phyloP scores from a whole-genome alignment of 2,888 invertebrate genomes.

The Eristalis arbustorum region DNA sequence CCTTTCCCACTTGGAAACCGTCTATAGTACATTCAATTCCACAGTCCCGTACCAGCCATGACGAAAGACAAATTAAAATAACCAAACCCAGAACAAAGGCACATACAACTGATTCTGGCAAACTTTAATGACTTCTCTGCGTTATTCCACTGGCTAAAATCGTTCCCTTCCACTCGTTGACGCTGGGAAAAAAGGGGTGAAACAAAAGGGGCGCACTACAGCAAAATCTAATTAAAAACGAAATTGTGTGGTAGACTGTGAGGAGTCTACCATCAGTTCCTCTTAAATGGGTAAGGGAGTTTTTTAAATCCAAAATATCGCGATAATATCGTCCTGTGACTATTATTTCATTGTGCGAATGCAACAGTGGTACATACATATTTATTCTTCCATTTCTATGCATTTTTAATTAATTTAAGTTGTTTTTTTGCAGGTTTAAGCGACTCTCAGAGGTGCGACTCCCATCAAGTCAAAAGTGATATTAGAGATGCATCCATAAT shows the following conservation, averaged over 20 bases:
- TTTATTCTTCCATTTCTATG: constrained; percentile 1
- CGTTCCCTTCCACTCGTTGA: not conserved
- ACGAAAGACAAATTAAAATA: not conserved
- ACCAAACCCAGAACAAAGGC: not conserved
- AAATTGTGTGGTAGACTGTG: constrained; percentile 34
- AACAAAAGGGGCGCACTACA: not conserved
- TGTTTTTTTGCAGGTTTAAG: constrained; percentile 44
- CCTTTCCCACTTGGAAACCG: not conserved
- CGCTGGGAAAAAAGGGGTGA: not conserved
- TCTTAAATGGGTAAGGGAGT: not conserved
- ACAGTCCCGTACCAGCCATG: not conserved
- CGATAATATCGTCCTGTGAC: not conserved
- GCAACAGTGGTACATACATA: not conserved
- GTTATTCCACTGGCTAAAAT: not conserved
- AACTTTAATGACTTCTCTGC: constrained; percentile 50
- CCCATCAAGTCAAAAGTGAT: constrained; percentile 16
- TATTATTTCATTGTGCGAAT: not conserved
- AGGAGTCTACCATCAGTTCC: not conserved
- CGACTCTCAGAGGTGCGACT: constrained; percentile 6
- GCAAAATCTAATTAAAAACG: constrained; percentile 54
- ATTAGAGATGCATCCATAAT: constrained; percentile 55
- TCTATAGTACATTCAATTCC: not conserved
- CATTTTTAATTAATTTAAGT: constrained; percentile 52
- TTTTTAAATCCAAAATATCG: not conserved
- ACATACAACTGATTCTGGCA: not conserved